Base-by-base conservation (phyloP, 2,888 invertebrate genomes). In the Scaptomyza cyrtandrae region DNA sequence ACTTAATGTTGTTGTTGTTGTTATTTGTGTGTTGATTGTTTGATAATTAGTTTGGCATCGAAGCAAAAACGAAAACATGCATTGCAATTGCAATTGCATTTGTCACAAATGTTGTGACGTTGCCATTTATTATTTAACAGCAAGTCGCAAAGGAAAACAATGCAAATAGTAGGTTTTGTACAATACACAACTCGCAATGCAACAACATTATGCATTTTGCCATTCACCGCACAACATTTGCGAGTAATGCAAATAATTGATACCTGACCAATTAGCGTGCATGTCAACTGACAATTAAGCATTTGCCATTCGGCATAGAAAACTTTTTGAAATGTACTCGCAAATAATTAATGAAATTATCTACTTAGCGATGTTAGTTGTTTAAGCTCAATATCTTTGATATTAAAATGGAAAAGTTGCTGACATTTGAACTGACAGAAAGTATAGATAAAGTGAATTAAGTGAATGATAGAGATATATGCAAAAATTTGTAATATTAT, bases 191-290 rank as follows among this genome's bases (percentile, higher is more conserved):
- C 13, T 48, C 33, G 14, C n/a, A 57, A 37, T 56, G 19, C 41
- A 48, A 48, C 60, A 24, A 48, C 60, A 58, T 52, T 35, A 33
- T 11, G 19, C 7, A 41, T 50, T 55, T 48, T 68, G 0, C 24
- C 43, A 72, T 72, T 63, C 50, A 68, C 63, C 72, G 39, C 59
- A 58, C 10, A 62, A 50, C 48, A 73, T 70, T 58, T 67, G 45
- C 72, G 74, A 71, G 74, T 74, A 70, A 68, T 71, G 45, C 80
- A 66, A 81, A 82, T 82, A 79, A 85, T 85, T 81, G 66, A 82
- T 62, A 66, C 35, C 44, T 49, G 62, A 59, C 74, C 79, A 81
- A 82, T 82, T 86, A 70, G 68, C 67, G 29, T 55, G 46, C 54
- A 60, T 78, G 76, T 70, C 76, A 60, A 48, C 58, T 56, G 72